Percentiles rank a stretch among this genome's conserved stretches.
Evolutionary conservation across 2,797 vertebrate species (phyloP).

Genomic region (Hylomyscus alleni): DNA sequence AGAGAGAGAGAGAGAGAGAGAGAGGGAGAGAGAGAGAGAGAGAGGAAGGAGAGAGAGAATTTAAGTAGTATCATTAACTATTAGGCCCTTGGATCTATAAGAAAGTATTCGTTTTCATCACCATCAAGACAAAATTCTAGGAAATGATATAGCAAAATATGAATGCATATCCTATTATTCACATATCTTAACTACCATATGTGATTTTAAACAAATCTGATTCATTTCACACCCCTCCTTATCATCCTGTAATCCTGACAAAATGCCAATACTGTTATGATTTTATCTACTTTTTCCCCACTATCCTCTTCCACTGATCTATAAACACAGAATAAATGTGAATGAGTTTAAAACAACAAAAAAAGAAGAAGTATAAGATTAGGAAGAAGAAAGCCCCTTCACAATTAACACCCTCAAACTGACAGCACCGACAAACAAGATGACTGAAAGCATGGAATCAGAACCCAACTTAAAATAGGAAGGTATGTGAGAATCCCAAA

Average conservation of each 20-base stretch:
- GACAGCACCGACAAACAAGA: neutral
- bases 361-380: neutral
- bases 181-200: neutral
- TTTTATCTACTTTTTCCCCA: neutral
- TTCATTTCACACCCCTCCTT: neutral
- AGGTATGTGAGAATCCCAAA: neutral
- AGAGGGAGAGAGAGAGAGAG: too few relatives aligned
- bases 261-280: neutral
- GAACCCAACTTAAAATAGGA: neutral
- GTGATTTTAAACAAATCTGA: neutral
- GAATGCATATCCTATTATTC: neutral
- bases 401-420: constrained; percentile 8
- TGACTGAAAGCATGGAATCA: neutral
- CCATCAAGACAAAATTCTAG: neutral
- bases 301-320: neutral
- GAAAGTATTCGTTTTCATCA: constrained; percentile 16
- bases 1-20: too few relatives aligned
- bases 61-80: neutral
- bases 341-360: neutral
- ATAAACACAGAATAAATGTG: constrained; percentile 22
- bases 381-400: constrained; percentile 4
- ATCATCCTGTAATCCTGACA: neutral
- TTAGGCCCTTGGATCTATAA: neutral
- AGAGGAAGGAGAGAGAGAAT: neutral
- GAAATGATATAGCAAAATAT: constrained; percentile 5